Evolutionary conservation across 2,888 invertebrate genomes (phyloP).

Genomic region (Leptinotarsa juncta): DNA sequence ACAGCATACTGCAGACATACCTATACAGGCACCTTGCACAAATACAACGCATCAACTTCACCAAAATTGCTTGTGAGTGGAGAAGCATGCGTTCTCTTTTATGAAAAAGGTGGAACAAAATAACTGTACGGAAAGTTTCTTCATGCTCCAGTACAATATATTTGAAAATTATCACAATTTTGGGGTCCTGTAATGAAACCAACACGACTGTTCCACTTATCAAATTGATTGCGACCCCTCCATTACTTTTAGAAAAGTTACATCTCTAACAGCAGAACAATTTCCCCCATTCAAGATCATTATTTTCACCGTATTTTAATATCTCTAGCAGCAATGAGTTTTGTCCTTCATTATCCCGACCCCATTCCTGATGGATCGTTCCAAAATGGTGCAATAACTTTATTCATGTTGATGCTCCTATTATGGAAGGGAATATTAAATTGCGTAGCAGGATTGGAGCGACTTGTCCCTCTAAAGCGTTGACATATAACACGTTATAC

Average conservation of each 20-base stretch:
- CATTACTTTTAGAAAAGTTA: background rate
- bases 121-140: too few species aligned
- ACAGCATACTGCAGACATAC: too few species aligned
- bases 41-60: too few species aligned
- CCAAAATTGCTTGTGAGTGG: too few species aligned
- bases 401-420: constrained; percentile 49
- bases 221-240: too few species aligned
- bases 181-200: too few species aligned
- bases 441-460: constrained; percentile 51
- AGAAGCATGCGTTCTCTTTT: too few species aligned
- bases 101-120: too few species aligned
- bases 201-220: too few species aligned
- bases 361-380: constrained; percentile 44
- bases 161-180: too few species aligned
- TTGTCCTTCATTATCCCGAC: background rate
- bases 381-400: constrained; percentile 50
- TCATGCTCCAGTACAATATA: too few species aligned
- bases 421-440: constrained; percentile 52
- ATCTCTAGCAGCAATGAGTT: background rate
- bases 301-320: background rate
- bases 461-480: constrained; percentile 52
- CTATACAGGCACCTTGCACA: too few species aligned
- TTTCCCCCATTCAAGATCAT: background rate
- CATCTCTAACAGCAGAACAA: background rate
- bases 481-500: constrained; percentile 50